A percentile compares a stretch with the other conserved stretches of the same genome.
Evolutionary conservation across 2,797 vertebrate species (phyloP).

Genomic region (Chiroxiphia lanceolata): DNA sequence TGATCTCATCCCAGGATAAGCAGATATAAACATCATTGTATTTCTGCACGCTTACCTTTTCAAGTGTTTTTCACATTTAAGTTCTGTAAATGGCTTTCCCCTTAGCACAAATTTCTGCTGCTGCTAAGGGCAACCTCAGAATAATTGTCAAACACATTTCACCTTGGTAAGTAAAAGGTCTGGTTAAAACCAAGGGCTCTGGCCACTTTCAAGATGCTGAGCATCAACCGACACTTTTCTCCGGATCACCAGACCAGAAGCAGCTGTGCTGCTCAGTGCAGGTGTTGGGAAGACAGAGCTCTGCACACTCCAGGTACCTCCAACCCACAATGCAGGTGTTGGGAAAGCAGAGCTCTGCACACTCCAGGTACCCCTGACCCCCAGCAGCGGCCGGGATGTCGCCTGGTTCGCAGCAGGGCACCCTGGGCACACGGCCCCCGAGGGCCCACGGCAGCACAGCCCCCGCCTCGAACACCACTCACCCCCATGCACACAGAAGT

Average conservation of each 20-base stretch:
- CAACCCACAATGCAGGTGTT: rapidly evolving
- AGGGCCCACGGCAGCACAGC: rapidly evolving
- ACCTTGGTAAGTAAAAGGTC: not conserved
- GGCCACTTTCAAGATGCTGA: not conserved
- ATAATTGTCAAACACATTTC: not conserved
- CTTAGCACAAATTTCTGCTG: not conserved
- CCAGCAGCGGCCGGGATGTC: rapidly evolving
- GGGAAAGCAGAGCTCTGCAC: not conserved
- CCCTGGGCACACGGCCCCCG: rapidly evolving
- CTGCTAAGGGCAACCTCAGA: not conserved
- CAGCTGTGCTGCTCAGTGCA: rapidly evolving
- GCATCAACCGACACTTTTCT: rapidly evolving
- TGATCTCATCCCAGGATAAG: conserved; percentile 10
- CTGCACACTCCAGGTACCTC: not conserved
- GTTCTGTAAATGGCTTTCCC: not conserved
- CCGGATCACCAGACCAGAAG: not conserved
- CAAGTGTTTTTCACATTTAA: not conserved
- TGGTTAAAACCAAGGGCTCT: not conserved
- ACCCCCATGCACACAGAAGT: conserved; percentile 94
- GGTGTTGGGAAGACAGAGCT: not conserved
- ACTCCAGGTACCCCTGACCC: rapidly evolving
- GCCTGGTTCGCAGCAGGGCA: rapidly evolving
- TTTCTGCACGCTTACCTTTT: not conserved
- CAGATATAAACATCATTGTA: not conserved
- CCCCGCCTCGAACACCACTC: conserved; percentile 39